Conservation (phyloP, 2,888 invertebrate genomes). For the Baccha elongata region DNA sequence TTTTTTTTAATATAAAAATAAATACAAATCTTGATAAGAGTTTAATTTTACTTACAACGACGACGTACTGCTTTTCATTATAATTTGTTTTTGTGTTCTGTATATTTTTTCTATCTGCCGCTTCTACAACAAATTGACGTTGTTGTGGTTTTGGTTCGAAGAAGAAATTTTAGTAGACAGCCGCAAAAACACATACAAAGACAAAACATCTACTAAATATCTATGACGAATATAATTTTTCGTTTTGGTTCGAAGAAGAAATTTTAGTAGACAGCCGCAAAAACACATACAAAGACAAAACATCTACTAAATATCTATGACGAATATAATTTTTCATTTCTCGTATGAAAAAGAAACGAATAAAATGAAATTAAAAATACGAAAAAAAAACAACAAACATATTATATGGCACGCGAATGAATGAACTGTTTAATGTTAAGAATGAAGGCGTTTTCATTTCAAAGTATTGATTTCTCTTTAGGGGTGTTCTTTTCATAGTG, state of each 20-base stretch:
- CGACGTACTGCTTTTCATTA: neutral
- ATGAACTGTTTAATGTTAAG: conserved; percentile 39
- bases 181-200: conserved; percentile 2
- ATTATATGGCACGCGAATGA: conserved; percentile 62
- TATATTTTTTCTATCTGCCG: conserved; percentile 3
- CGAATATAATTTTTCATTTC: conserved; percentile 25
- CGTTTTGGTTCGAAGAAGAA: conserved; percentile 6
- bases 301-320: conserved; percentile 11
- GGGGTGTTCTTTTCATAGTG: conserved; percentile 17
- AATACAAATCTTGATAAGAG: conserved; percentile 61
- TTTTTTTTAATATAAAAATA: conserved; percentile 40
- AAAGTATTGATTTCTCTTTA: conserved; percentile 62
- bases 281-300: conserved; percentile 10
- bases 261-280: conserved; percentile 5
- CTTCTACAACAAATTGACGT: conserved; percentile 4
- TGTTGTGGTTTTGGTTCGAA: conserved; percentile 16
- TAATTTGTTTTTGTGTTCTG: neutral
- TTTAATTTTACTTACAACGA: conserved; percentile 56
- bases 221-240: conserved; percentile 22
- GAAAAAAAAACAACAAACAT: neutral
- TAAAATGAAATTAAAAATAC: neutral
- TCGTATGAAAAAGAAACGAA: neutral
- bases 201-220: conserved; percentile 10
- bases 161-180: conserved; percentile 12
- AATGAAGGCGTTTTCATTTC: conserved; percentile 41